Evolutionary conservation across 2,888 invertebrate genomes (phyloP), one percentile per base, ranked within the genome.

Genomic region (Dexiosoma caninum): DNA sequence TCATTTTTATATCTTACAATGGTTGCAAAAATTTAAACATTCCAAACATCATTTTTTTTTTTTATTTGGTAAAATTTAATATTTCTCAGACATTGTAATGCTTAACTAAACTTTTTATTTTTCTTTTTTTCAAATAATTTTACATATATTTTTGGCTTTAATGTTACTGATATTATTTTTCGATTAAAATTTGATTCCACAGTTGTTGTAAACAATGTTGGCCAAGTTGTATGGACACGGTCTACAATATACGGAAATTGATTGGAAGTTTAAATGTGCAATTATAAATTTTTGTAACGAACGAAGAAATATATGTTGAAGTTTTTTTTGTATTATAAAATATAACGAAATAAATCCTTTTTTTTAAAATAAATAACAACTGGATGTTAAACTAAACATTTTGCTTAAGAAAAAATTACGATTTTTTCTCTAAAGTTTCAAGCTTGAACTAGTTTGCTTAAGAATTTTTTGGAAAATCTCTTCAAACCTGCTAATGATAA

Each of bases 171-270:
- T 69, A 51, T 12, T 62, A 44, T 44, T 67, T 42, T 44, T 30
- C 23, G 53, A 53, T 62, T 35, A 35, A 2, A 51, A 62, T 69
- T 44, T 71, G 23, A 51, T 70, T 69, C 30, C 44, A 66, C 85
- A 88, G 88, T 87, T 82, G 78, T 84, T 82, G 79, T 87, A 75
- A 88, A 87, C 85, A 86, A 83, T 85, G 83, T 88, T 83, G 87
- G 86, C 71, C 88, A 88, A 83, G 86, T 88, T 83, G 86, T 87
- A 85, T 88, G 88, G 88, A 86, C 85, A 82, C 87, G 87, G 82
- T 87, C 85, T 75, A 83, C 87, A 80, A 74, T 85, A 49, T 85
- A 86, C 81, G 85, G 85, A 83, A 85, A 86, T 85, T 87, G 84
- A 81, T 62, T 60, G 40, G 66, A 55, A 59, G 23, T 66, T 51